A percentile compares a stretch with the other conserved stretches of the same genome.
These are phyloP conservation scores for Tautogolabrus adspersus DNA, from an alignment of 2,113 vertebrate genomes.

Conservation along the genomic window DNA sequence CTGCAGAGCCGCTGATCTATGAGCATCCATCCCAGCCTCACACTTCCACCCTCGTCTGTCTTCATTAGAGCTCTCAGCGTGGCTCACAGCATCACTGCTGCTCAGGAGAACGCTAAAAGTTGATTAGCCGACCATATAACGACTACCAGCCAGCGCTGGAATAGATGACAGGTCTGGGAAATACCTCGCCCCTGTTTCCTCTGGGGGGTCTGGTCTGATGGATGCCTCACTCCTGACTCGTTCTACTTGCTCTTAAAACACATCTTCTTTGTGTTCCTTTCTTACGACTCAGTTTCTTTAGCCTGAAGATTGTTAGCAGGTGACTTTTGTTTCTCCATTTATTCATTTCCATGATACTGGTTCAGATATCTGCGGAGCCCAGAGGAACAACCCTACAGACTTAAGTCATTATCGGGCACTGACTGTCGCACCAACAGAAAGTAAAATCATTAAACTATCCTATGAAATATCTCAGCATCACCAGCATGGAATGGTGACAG, in stretches of 20 bases:
- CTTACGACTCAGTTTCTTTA: background rate
- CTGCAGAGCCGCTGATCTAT: slow-evolving; percentile 38
- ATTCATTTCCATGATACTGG: background rate
- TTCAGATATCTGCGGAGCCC: background rate
- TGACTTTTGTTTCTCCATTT: background rate
- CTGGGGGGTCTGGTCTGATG: slow-evolving; percentile 37
- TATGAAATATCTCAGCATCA: background rate
- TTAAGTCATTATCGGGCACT: background rate
- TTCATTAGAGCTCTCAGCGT: slow-evolving; percentile 56
- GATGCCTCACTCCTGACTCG: background rate
- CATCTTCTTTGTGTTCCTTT: background rate
- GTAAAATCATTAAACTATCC: background rate
- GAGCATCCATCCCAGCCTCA: slow-evolving; percentile 15
- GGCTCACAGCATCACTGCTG: slow-evolving; percentile 6
- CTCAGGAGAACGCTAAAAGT: slow-evolving; percentile 50
- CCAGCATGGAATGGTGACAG: background rate
- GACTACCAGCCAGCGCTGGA: slow-evolving; percentile 22
- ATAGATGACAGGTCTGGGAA: slow-evolving; percentile 50
- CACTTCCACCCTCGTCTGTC: slow-evolving; percentile 42
- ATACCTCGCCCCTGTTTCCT: slow-evolving; percentile 35
- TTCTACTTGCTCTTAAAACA: slow-evolving; percentile 7
- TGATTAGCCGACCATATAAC: slow-evolving; percentile 55
- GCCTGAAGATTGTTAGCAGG: background rate
- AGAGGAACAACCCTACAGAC: background rate
- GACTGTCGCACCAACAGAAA: background rate